Conservation (phyloP, 2,797 vertebrate genomes). For the Prionace glauca region DNA sequence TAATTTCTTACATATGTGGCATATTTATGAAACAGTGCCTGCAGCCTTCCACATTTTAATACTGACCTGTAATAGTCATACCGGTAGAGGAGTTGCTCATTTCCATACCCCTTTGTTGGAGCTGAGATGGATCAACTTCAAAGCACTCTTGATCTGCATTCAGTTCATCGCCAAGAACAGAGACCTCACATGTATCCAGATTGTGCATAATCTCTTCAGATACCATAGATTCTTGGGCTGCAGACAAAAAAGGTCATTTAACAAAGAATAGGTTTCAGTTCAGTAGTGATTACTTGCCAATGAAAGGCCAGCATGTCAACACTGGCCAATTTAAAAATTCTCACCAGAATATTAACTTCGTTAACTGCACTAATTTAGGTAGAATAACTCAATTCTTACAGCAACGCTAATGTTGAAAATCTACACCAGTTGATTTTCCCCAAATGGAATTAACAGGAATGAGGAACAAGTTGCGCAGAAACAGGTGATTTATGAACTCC, state of each 20-base stretch:
- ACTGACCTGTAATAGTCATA: slow-evolving; percentile 77
- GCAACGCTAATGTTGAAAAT: neutral
- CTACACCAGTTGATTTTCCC: neutral
- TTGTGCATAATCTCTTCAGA: slow-evolving; percentile 98
- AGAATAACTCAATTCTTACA: neutral
- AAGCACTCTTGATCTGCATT: slow-evolving; percentile 84
- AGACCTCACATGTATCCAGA: slow-evolving; percentile 88
- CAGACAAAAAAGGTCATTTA: slow-evolving; percentile 35
- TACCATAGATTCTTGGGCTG: slow-evolving; percentile 94
- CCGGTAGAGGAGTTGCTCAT: slow-evolving; percentile 82
- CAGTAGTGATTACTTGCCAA: neutral
- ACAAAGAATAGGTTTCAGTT: neutral
- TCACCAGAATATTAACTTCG: neutral
- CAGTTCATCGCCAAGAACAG: slow-evolving; percentile 82
- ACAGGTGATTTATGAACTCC: neutral
- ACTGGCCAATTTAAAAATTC: neutral
- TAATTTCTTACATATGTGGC: neutral
- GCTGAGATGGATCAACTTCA: slow-evolving; percentile 74
- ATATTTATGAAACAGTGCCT: too few species aligned
- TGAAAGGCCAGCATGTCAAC: neutral
- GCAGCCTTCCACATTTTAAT: neutral
- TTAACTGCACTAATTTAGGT: neutral
- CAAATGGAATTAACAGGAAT: neutral
- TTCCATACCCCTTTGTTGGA: slow-evolving; percentile 83
- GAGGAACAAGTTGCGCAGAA: neutral